These are phyloP conservation scores for Drosophila chauvacae DNA, from an alignment of 1,140 invertebrate genomes.

Conservation along the genomic window DNA sequence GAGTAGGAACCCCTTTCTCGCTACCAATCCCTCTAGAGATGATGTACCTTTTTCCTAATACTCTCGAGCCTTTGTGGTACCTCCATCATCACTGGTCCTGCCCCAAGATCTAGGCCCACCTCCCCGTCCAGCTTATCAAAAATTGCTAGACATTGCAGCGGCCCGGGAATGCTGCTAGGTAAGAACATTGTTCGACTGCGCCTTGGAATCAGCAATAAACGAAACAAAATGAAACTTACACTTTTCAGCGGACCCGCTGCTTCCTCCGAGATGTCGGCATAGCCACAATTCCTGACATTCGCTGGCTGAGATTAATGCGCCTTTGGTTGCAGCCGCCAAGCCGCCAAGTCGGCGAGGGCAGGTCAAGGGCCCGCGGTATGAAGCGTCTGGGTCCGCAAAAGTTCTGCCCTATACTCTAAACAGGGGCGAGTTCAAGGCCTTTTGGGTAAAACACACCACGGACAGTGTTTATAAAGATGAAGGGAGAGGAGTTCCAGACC, in stretches of 20 bases:
- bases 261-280: conserved; percentile 57
- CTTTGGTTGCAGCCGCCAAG: conserved; percentile 77
- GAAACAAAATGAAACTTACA: conserved; percentile 81
- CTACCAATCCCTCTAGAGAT: neutral
- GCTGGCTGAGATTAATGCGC: conserved; percentile 79
- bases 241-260: conserved; percentile 58
- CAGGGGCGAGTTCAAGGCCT: conserved; percentile 27
- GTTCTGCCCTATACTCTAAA: conserved; percentile 45
- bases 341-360: conserved; percentile 58
- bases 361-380: conserved; percentile 43
- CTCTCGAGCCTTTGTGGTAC: too few species aligned
- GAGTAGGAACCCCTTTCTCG: too few species aligned
- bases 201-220: conserved; percentile 55
- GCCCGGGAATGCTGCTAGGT: conserved; percentile 67
- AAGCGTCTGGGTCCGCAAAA: conserved; percentile 45
- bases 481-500: neutral
- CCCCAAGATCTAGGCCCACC: neutral
- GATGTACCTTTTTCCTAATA: neutral
- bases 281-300: conserved; percentile 82
- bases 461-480: neutral
- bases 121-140: conserved; percentile 62
- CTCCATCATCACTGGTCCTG: conserved; percentile 16
- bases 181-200: conserved; percentile 63
- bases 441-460: too few species aligned
- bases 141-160: conserved; percentile 56